Percentiles rank a stretch among this genome's conserved stretches.
phyloP scores from a whole-genome alignment of 1,140 invertebrate genomes.

The Rhyzopertha dominica region DNA sequence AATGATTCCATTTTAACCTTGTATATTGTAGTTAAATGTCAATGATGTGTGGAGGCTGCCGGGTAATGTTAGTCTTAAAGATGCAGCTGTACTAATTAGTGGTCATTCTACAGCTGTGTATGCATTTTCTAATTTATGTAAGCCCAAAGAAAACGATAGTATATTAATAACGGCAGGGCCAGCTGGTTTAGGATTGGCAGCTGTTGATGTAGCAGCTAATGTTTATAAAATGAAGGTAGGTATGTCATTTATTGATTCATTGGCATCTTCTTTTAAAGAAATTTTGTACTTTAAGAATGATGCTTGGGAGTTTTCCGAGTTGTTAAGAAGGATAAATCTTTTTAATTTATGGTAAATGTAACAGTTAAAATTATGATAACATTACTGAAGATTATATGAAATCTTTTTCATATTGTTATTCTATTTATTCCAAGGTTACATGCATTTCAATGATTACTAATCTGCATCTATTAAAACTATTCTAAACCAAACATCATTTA shows the following conservation, averaged over 20 bases:
- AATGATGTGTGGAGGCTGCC: slow-evolving; percentile 52
- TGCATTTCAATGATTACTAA: too few relatives aligned
- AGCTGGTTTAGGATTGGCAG: slow-evolving; percentile 53
- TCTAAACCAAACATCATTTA: too few relatives aligned
- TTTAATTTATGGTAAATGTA: neutral
- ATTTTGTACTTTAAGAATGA: neutral
- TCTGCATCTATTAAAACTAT: too few relatives aligned
- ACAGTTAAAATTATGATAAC: too few relatives aligned
- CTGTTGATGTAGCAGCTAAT: slow-evolving; percentile 54
- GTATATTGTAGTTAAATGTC: slow-evolving; percentile 34
- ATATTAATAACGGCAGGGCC: slow-evolving; percentile 53
- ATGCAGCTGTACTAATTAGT: slow-evolving; percentile 49
- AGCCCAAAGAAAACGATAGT: slow-evolving; percentile 47
- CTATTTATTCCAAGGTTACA: too few relatives aligned
- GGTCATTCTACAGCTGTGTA: slow-evolving; percentile 53
- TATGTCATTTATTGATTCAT: slow-evolving; percentile 4
- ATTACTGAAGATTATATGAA: too few relatives aligned
- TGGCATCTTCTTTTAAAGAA: too few relatives aligned
- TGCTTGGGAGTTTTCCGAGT: too few relatives aligned
- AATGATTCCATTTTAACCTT: neutral
- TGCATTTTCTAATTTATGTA: slow-evolving; percentile 48
- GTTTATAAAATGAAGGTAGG: slow-evolving; percentile 52
- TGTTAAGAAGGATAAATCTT: too few relatives aligned
- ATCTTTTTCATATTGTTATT: too few relatives aligned
- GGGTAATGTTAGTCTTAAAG: slow-evolving; percentile 44